phyloP scores from a whole-genome alignment of 2,797 vertebrate species.

The Microchirus variegatus region DNA sequence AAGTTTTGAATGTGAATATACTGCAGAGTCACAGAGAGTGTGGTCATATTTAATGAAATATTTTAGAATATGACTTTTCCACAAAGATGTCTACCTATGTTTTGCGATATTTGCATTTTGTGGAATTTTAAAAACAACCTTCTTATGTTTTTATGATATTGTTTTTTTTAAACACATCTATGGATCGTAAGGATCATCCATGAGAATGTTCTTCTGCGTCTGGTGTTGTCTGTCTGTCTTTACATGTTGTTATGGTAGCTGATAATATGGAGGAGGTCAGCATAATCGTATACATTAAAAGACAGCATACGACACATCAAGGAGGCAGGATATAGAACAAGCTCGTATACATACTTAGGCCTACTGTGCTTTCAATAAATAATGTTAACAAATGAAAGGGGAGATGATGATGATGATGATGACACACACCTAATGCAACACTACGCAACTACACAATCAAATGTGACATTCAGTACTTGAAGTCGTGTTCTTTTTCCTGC shows the following conservation, averaged over 20 bases:
- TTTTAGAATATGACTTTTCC: no score
- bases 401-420: neutral
- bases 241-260: slow-evolving; percentile 43
- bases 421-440: neutral
- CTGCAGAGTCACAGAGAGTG: no score
- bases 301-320: slow-evolving; percentile 38
- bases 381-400: neutral
- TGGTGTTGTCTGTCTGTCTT: slow-evolving; percentile 20
- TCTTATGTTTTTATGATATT: slow-evolving; percentile 5
- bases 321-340: slow-evolving; percentile 21
- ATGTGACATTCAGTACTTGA: neutral
- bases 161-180: no score
- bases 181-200: slow-evolving; percentile 52
- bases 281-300: slow-evolving; percentile 40
- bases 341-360: neutral
- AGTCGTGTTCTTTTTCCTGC: no score
- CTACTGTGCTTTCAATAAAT: neutral
- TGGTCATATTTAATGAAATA: no score
- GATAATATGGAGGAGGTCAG: slow-evolving; percentile 32
- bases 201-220: slow-evolving; percentile 37
- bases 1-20: no score
- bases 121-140: slow-evolving; percentile 10
- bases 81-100: neutral
- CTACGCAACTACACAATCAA: neutral
- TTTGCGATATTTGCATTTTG: slow-evolving; percentile 3